A percentile compares a stretch with the other conserved stretches of the same genome.
These are phyloP conservation scores for Vesta saturnalis DNA, from an alignment of 2,888 invertebrate species.

Conservation along the genomic window DNA sequence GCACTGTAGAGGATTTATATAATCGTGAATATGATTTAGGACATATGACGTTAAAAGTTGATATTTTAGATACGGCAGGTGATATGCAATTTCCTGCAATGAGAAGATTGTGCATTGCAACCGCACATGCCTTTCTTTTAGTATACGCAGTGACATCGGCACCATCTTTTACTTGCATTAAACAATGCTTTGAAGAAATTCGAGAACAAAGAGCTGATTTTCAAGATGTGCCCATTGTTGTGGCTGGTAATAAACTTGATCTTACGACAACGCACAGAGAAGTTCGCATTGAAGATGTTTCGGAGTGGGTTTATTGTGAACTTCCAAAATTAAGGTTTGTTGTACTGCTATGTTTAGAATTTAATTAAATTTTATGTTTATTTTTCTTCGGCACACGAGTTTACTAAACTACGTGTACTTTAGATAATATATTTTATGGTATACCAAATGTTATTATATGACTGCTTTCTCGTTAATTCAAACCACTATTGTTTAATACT, in stretches of 20 bases:
- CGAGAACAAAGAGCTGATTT: conserved; percentile 80
- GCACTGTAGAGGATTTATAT: conserved; percentile 90
- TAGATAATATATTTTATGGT: no score
- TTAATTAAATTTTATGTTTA: neutral
- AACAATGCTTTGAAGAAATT: conserved; percentile 83
- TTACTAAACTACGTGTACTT: no score
- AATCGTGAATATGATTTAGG: conserved; percentile 85
- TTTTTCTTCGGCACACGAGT: neutral
- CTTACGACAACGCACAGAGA: conserved; percentile 75
- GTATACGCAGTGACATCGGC: conserved; percentile 84
- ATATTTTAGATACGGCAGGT: conserved; percentile 84
- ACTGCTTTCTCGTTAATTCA: no score
- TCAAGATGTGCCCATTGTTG: conserved; percentile 84
- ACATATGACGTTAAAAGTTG: conserved; percentile 78
- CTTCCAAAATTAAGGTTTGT: conserved; percentile 73
- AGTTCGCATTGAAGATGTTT: conserved; percentile 80
- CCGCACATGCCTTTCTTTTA: conserved; percentile 87
- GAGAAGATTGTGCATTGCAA: conserved; percentile 86
- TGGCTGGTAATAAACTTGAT: conserved; percentile 88
- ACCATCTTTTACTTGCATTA: conserved; percentile 77
- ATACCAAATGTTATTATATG: no score
- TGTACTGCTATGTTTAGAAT: neutral
- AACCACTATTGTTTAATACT: no score
- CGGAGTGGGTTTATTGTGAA: conserved; percentile 83
- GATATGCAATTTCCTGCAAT: conserved; percentile 92